Evolutionary conservation across 2,888 invertebrate genomes (phyloP), one percentile per base, ranked within the genome.

Genomic region (Poecilobothrus nobilitatus): DNA sequence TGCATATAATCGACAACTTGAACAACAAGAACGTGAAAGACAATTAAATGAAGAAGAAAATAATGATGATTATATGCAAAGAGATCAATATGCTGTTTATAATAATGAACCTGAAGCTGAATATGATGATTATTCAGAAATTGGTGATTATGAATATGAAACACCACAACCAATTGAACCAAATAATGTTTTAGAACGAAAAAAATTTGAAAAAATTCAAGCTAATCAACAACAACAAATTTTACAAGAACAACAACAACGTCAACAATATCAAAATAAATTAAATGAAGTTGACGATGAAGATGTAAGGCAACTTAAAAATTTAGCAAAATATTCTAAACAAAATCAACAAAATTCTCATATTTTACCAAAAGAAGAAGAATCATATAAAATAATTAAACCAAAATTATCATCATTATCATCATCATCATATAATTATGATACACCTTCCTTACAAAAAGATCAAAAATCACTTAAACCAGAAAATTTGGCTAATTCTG

Each of bases 281-380:
- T 12, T 37, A 6, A 65, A 63, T 44, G 81, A 83, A 62, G 76
- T 81, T 66, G 88, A 88, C 73, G 89, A 89, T 74, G 87, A 88
- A 78, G 87, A 88, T 70, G 89, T 88, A 0, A 82, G 84, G 70
- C 88, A 89, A 75, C 77, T 89, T 68, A 88, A 88, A 76, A 86
- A 86, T 67, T 77, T 89, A 70, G 85, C 86, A 1, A 84, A 83
- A 61, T 84, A 44, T 74, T 83, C n/a, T 84, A 84, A 72, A 83
- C 83, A 66, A 22, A 66, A 65, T 71, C 82, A 67, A 84, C 0
- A 83, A 84, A 75, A 84, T 83, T 5, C 70, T 63, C 34, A 69
- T 64, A 20, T 65, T 27, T 18, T 27, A 67, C 12, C 8, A 63
- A 6, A 67, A 33, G 9, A 65, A 20, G 10, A 61, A 33, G 10